Base-by-base conservation (phyloP, 1,140 invertebrate genomes). In the Drosophila burlai region DNA sequence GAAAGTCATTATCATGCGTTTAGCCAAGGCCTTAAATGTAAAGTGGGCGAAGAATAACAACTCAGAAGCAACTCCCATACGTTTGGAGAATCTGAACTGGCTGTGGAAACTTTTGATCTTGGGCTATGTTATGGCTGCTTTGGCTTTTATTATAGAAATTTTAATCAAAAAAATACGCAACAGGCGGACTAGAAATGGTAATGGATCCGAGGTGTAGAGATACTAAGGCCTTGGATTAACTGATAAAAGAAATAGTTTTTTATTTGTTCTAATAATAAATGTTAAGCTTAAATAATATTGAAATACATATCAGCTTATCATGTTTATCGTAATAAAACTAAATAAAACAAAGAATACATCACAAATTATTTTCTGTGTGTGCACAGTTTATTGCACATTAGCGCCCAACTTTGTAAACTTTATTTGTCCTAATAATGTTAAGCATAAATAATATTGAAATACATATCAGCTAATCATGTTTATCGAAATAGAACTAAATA, bases 301-400 rank as follows among this genome's bases (percentile, higher is more conserved):
- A 10, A 18, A 18, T 10, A 3, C 9, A 18, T 10, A 18, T 5
- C 1, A 45, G 4, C 18, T 45, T 21, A 1, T 2, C 43, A 11
- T 46, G 13, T 13, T 2, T 21, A 46, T 21, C 11, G 1, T 13
- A 5, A 46, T 21, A 21, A 6, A 36, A 21, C 5, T 15, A 54
- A 21, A 54, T 4, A 15, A 10, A 38, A 40, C 16, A 40, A 16
- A 55, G 15, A 49, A 16, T 1, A 5, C 24, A 16, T 8, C 1
- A 2, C 34, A 26, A 40, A 57, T 24, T 24, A 10, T n/a, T 57
- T 26, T 15, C 36, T 57, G 15, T 55, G 52, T 45, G 8, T 45
- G 11, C 4, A 5, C 47, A 60, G 60, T 80, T 80, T 72, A 79
- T 65, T 50, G 36, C 54, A 57, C 42, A 50, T 24, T 18, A 60